Base-by-base conservation (phyloP, 2,113 vertebrate species). In the Paracanthobrama guichenoti region DNA sequence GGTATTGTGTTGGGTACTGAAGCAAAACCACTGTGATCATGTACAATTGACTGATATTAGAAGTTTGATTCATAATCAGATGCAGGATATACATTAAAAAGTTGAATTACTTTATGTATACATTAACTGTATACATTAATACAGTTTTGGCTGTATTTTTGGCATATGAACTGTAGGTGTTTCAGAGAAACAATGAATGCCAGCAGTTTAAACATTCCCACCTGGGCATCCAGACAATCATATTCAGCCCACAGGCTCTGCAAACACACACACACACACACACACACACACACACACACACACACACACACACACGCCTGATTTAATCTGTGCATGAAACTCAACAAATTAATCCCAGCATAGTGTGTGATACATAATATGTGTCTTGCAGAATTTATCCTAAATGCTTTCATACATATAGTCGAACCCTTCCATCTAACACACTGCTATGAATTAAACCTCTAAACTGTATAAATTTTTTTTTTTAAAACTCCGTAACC, bases 321-420 rank as follows among this genome's bases (percentile, higher is more conserved):
- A 79, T 20, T 73, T 73, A 73, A 80, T 71, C 67, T 55, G 76
- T 69, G 90, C 88, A 73, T 24, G 66, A 71, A 44, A 71, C 67
- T 71, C 31, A 72, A 31, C 26, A 16, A 62, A 62, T 62, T 14
- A 7, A 72, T 46, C 5, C 2, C 69, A n/a, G 12, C 13, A 46
- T 14, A 44, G 3, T 46, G 31, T 69, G 39, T n/a, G 1, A 46
- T 24, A 3, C 39, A 44, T 22, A 69, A 39, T 67, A 20, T 42
- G 66, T 42, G 5, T 76, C 8, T 26, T 35, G 26, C 14, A 31
- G 8, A 75, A 55, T 75, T 31, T n/a, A 14, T 7, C 22, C 69
- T 72, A 14, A 72, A 72, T 46, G 6, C n/a, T 9, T 26, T 26
- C 59, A 26, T 26, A 24, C n/a, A 55, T 53, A 60, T 62, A 26